Conservation (phyloP, 1,140 invertebrate genomes). For the Agrypnia vestita region DNA sequence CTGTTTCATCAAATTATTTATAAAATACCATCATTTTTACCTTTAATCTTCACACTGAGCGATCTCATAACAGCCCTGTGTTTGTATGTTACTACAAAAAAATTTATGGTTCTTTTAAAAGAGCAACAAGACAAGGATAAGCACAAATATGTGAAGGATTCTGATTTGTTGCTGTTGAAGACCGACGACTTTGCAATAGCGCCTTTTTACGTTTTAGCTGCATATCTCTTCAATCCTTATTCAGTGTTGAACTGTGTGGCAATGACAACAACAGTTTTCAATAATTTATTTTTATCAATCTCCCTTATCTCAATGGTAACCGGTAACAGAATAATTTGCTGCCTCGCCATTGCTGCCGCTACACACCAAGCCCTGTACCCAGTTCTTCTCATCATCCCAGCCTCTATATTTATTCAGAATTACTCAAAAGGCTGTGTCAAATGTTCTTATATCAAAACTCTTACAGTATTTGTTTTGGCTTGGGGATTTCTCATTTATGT, state of each 20-base stretch:
- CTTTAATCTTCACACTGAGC: conserved; percentile 80
- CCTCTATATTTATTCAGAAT: conserved; percentile 72
- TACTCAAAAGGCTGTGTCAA: conserved; percentile 69
- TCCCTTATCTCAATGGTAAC: conserved; percentile 81
- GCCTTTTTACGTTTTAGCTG: conserved; percentile 81
- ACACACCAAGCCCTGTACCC: conserved; percentile 92
- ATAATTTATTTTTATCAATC: conserved; percentile 86
- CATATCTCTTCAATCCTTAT: conserved; percentile 95
- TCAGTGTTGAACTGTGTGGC: conserved; percentile 92
- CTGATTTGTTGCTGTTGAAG: conserved; percentile 75
- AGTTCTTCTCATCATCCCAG: conserved; percentile 86
- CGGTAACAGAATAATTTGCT: conserved; percentile 76
- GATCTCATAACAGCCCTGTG: conserved; percentile 85
- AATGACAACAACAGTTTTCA: conserved; percentile 91
- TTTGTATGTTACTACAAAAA: conserved; percentile 79
- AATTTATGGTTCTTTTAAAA: conserved; percentile 75
- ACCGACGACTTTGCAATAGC: conserved; percentile 73
- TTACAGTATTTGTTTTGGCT: conserved; percentile 68
- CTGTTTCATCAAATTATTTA: conserved; percentile 82
- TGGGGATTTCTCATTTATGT: conserved; percentile 71
- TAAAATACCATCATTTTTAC: conserved; percentile 73
- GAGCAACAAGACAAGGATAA: conserved; percentile 69
- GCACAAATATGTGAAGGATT: conserved; percentile 74
- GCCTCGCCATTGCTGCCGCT: conserved; percentile 81
- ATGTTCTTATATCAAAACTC: conserved; percentile 71